Conservation (phyloP, 2,797 vertebrate genomes). For the Gorsachius magnificus region DNA sequence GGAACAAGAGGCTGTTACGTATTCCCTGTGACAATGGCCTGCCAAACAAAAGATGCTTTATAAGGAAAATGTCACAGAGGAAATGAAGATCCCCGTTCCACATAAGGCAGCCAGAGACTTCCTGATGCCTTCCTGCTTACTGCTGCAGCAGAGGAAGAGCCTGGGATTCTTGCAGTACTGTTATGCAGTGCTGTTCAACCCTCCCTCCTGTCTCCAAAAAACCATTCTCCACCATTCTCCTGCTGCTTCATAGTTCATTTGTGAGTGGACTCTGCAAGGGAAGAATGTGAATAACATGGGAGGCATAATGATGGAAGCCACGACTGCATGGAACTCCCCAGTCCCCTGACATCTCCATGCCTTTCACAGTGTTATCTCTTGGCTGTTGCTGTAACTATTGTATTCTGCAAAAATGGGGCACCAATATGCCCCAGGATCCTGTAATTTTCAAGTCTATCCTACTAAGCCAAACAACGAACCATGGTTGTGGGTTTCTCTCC, state of each 20-base stretch:
- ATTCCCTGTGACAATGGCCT: not conserved
- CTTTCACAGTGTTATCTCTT: not conserved
- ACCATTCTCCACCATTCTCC: not conserved
- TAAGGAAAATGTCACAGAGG: fast-evolving
- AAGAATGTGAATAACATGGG: fast-evolving
- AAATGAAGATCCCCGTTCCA: not conserved
- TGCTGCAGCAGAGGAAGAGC: not conserved
- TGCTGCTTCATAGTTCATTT: not conserved
- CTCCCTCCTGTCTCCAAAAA: not conserved
- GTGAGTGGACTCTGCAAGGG: not conserved
- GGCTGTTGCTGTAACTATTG: not conserved
- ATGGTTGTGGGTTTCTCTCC: not conserved
- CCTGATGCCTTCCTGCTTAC: not conserved
- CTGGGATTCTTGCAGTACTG: not conserved
- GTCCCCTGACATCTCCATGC: too few relatives aligned
- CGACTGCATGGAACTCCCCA: not conserved
- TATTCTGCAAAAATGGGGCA: not conserved
- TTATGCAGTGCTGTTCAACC: not conserved
- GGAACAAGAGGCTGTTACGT: not conserved
- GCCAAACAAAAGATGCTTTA: not conserved
- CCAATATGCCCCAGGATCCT: not conserved
- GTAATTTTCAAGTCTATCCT: not conserved
- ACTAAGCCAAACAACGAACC: not conserved
- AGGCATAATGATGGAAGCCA: not conserved
- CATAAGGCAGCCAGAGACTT: not conserved